Base-by-base conservation (phyloP, 2,888 invertebrate species). In the Abrostola triplasia region DNA sequence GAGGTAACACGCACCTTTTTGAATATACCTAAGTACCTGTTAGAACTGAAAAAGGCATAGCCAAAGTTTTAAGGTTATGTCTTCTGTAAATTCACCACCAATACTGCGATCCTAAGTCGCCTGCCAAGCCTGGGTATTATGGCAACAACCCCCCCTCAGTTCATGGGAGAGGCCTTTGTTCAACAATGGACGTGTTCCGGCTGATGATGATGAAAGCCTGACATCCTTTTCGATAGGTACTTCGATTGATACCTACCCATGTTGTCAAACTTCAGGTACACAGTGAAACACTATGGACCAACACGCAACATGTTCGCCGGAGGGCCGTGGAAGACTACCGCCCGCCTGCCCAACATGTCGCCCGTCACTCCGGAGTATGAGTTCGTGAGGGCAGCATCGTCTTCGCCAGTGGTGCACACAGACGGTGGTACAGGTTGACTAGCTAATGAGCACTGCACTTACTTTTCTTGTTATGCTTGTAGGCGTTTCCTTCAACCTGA, bases 371-470 rank as follows among this genome's bases (percentile, higher is more conserved):
- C 88, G 0, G 90, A 90, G 71, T 92, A 91, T 73, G 92, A 92
- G 70, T 91, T 90, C 81, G 70, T 92, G 12, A 81, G 89, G 24
- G 85, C 93, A 0, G 91, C 91, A 0, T 87, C 92, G 0, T 70
- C 88, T 4, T 82, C 86, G 5, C 82, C 88, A 0, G 73, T 84
- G 12, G 73, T 88, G 48, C 89, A 88, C 59, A 76, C 85, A 63
- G 84, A 90, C 79, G 92, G 91, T 89, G 93, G 90, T 91, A 91
- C 89, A 91, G 88, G 88, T 91, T 90, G 84, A 87, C 69, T 87
- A 58, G 59, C 77, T 79, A 73, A 68, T 63, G 74, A 70, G 88
- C 90, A 89, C 86, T 76, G 87, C 89, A 90, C 90, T 68, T 40
- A 52, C 70, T 76, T 78, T 68, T 55, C 66, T 67, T 12, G 57